phyloP scores from a whole-genome alignment of 2,888 invertebrate genomes.

The Andrena praecox region DNA sequence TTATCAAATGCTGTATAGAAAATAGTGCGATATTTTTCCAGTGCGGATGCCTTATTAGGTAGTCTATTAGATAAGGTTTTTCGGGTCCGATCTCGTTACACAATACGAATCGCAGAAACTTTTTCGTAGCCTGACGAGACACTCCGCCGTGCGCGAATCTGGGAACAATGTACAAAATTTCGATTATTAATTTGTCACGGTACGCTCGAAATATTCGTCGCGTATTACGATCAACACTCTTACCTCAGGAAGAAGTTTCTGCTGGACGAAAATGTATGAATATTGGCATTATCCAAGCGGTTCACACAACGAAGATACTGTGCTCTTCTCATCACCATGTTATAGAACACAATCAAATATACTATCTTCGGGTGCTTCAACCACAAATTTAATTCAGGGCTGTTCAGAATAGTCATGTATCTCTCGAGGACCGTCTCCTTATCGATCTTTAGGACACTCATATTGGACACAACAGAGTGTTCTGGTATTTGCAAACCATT shows the following conservation, averaged over 20 bases:
- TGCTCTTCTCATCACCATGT: slow-evolving; percentile 85
- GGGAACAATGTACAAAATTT: background rate
- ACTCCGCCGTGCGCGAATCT: slow-evolving; percentile 40
- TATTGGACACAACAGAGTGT: slow-evolving; percentile 85
- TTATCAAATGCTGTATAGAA: slow-evolving; percentile 86
- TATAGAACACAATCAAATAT: slow-evolving; percentile 85
- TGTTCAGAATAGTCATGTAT: slow-evolving; percentile 86
- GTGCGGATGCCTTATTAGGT: slow-evolving; percentile 40
- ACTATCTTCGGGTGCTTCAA: slow-evolving; percentile 88
- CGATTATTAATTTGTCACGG: background rate
- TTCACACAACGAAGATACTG: slow-evolving; percentile 86
- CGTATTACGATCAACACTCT: background rate
- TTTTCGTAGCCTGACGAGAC: background rate
- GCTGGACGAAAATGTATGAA: slow-evolving; percentile 84
- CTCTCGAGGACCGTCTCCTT: slow-evolving; percentile 87
- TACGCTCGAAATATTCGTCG: too few species aligned
- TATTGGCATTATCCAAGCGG: slow-evolving; percentile 84
- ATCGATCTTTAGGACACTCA: slow-evolving; percentile 87
- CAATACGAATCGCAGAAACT: slow-evolving; percentile 52
- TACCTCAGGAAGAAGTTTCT: slow-evolving; percentile 61
- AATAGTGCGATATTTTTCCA: slow-evolving; percentile 37
- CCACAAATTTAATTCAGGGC: slow-evolving; percentile 88
- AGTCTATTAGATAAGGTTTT: background rate
- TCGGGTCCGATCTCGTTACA: slow-evolving; percentile 56
- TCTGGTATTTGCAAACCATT: slow-evolving; percentile 86